Percentiles rank a stretch among this genome's conserved stretches.
These are phyloP conservation scores for Oegoconia quadripuncta DNA, from an alignment of 2,888 invertebrate species.

Conservation along the genomic window DNA sequence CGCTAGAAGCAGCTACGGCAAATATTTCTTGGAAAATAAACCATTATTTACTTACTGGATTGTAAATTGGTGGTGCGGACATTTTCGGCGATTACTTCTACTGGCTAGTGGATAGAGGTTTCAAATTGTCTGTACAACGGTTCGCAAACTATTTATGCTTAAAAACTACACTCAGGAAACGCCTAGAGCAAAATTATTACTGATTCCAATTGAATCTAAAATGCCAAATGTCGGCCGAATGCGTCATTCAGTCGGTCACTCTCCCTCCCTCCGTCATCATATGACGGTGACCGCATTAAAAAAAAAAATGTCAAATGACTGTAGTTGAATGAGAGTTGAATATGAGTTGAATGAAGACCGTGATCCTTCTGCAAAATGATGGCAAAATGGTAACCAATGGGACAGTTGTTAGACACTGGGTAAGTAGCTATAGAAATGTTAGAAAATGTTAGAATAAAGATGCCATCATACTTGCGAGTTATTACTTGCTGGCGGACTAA, in stretches of 20 bases:
- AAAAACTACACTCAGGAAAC: slow-evolving; percentile 37
- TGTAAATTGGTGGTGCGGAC: slow-evolving; percentile 61
- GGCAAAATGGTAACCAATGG: too few relatives aligned
- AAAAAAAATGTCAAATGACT: slow-evolving; percentile 12
- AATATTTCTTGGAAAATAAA: slow-evolving; percentile 16
- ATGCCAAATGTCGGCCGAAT: slow-evolving; percentile 41
- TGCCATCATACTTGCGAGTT: too few relatives aligned
- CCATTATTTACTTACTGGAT: slow-evolving; percentile 58
- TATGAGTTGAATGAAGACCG: too few relatives aligned
- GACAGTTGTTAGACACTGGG: too few relatives aligned
- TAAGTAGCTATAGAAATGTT: too few relatives aligned
- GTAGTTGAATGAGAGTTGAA: neutral
- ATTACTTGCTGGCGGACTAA: too few relatives aligned
- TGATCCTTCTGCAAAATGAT: too few relatives aligned
- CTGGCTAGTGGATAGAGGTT: slow-evolving; percentile 12
- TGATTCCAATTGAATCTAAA: slow-evolving; percentile 38
- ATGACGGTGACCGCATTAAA: slow-evolving; percentile 47
- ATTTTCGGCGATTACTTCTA: slow-evolving; percentile 28
- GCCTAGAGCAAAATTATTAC: slow-evolving; percentile 42
- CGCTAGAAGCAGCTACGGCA: slow-evolving; percentile 17
- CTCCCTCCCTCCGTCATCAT: too few relatives aligned
- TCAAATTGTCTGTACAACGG: slow-evolving; percentile 23
- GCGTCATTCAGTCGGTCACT: too few relatives aligned
- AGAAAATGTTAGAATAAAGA: too few relatives aligned
- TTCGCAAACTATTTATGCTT: slow-evolving; percentile 29